Evolutionary conservation across 2,113 vertebrate genomes (phyloP), one percentile per base, ranked within the genome.

Genomic region (Esox niger): DNA sequence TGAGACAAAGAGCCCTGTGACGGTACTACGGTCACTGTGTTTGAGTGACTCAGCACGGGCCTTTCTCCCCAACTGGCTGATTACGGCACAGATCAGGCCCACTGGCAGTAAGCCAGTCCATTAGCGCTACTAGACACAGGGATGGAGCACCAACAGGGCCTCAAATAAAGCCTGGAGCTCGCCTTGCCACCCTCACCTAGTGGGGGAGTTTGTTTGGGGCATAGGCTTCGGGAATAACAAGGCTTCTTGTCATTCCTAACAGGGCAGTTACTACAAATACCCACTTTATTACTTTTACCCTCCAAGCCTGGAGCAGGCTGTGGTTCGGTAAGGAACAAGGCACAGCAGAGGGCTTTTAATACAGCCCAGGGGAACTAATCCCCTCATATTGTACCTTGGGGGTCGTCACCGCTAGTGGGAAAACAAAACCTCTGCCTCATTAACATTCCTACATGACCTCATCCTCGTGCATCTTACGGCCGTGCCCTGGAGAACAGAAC

Each of bases 1-100:
- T 10, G 63, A 69, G 68, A 83, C 74, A 84, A 88, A 89, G 85
- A 75, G 74, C 57, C 78, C 70, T 74, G 80, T 81, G 83, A 79
- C 43, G 68, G 71, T 66, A 2, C 71, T 77, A 72, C 69, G 27
- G 81, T 78, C 72, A 69, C 69, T 74, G 56, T 83, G 64, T 76
- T 61, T 88, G 88, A 89, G 17, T 43, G 38, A 43, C 74, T 88
- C 87, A 87, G 84, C 79, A 61, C 63, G 65, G 58, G 73, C 68
- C 82, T 79, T 15, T 4, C 3, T 73, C 73, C 75, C 66, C 71
- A 32, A 35, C 4, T 60, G 21, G 69, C 2, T 71, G 75, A 82
- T 55, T 2, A 33, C 10, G 17, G 71, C 63, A 64, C 64, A 56
- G 33, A 60, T 6, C 35, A 38, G 15, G 20, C 30, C 9, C 21